These are phyloP conservation scores for Archocentrus centrarchus DNA, from an alignment of 2,113 vertebrate genomes.

Conservation along the genomic window DNA sequence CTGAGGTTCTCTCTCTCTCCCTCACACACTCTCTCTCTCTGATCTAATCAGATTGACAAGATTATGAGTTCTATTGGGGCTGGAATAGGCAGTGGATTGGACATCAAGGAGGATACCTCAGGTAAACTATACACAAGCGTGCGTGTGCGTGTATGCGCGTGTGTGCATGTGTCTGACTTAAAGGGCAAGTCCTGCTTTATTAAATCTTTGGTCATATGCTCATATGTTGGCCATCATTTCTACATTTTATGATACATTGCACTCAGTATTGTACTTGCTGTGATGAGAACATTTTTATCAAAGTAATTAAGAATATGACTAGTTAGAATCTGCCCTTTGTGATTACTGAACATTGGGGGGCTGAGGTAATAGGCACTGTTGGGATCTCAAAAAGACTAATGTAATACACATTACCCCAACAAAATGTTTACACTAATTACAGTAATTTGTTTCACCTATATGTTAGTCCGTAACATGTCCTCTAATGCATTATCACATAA, in stretches of 20 bases:
- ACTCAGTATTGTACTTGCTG: not conserved
- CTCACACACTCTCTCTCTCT: not conserved
- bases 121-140: slow-evolving; percentile 78
- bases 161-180: not conserved
- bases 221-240: not conserved
- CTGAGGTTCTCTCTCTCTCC: slow-evolving; percentile 2
- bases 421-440: not conserved
- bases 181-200: not conserved
- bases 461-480: not conserved
- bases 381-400: not conserved
- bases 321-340: not conserved
- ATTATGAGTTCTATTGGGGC: slow-evolving; percentile 97
- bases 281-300: too few relatives aligned
- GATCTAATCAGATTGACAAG: slow-evolving; percentile 91
- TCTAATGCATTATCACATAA: not conserved
- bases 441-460: not conserved
- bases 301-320: not conserved
- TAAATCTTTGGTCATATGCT: not conserved
- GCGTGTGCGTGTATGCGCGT: not conserved
- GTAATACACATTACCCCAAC: not conserved
- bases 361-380: not conserved
- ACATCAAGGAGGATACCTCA: slow-evolving; percentile 83
- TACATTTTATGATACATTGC: not conserved
- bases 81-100: slow-evolving; percentile 89
- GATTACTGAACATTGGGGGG: not conserved